Evolutionary conservation across 2,797 vertebrate genomes (phyloP).

Genomic region (Sarcophilus harrisii): DNA sequence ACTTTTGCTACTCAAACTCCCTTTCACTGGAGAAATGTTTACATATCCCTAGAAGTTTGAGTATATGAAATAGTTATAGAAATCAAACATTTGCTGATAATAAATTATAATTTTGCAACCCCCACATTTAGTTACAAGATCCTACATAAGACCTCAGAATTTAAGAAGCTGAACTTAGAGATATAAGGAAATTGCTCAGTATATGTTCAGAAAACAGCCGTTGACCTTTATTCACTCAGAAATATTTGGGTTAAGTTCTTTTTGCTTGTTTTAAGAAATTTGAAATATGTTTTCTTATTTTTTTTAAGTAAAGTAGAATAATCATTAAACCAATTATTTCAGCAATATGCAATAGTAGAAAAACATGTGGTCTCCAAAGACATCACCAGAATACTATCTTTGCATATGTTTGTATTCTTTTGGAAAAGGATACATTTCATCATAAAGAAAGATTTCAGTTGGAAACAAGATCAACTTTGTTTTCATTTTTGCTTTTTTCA

Average conservation of each 20-base stretch:
- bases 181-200: conserved; percentile 24
- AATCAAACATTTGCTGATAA: too few relatives aligned
- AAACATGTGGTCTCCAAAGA: conserved; percentile 9
- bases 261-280: conserved; percentile 36
- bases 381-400: background rate
- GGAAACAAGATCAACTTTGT: background rate
- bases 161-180: background rate
- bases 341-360: background rate
- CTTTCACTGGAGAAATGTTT: too few relatives aligned
- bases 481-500: background rate
- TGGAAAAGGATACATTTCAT: conserved; percentile 47
- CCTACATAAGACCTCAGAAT: too few relatives aligned
- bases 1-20: too few relatives aligned
- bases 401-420: conserved; percentile 27
- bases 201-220: conserved; percentile 9
- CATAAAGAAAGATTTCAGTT: conserved; percentile 19
- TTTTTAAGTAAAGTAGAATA: conserved; percentile 21
- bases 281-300: background rate
- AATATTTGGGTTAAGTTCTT: conserved; percentile 6
- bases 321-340: conserved; percentile 43
- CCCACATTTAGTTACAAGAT: too few relatives aligned
- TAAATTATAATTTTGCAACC: too few relatives aligned
- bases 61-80: too few relatives aligned
- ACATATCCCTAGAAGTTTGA: too few relatives aligned
- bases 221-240: background rate